Base-by-base conservation (phyloP, 2,888 invertebrate genomes). In the Encarsia formosa region DNA sequence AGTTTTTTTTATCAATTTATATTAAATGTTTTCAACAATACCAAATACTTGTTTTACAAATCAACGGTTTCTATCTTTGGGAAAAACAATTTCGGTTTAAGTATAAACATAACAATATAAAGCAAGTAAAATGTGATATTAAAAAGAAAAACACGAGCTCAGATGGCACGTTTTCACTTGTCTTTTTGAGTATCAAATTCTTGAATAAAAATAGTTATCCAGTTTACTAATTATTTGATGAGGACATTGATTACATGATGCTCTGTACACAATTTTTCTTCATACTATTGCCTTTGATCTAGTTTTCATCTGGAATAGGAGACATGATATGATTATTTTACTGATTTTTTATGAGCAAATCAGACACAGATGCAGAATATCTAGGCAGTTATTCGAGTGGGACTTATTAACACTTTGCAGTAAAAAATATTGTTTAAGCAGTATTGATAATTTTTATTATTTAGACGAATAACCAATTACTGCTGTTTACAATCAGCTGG, bases 401-500 rank as follows among this genome's bases (percentile, higher is more conserved):
- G n/a, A n/a, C n/a, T n/a, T n/a, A n/a, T n/a, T n/a, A n/a, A n/a
- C n/a, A n/a, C n/a, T n/a, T n/a, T n/a, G n/a, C n/a, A n/a, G n/a
- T n/a, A n/a, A n/a, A n/a, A n/a, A n/a, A n/a, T n/a, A n/a, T n/a
- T n/a, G n/a, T n/a, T n/a, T n/a, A 35, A 46, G 35, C 44, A 35
- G 24, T 46, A 44, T 38, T 20, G 15, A 41, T 52, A 49, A 15
- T 42, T 45, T 45, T 47, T 31, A 29, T 49, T 46, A 24, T 47
- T 55, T 55, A 45, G 40, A 45, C 37, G 19, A 47, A 45, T 45
- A 49, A 40, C 23, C 55, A 29, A 65, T 77, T 84, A 87, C 77
- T 87, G 87, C 65, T 84, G 85, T 73, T 84, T 85, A 78, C 87
- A 87, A 64, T 87, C 86, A 58, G 81, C 26, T 18, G n/a, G n/a